A percentile compares a stretch with the other conserved stretches of the same genome.
phyloP scores from a whole-genome alignment of 2,113 vertebrate species.

The Anarrhichthys ocellatus region DNA sequence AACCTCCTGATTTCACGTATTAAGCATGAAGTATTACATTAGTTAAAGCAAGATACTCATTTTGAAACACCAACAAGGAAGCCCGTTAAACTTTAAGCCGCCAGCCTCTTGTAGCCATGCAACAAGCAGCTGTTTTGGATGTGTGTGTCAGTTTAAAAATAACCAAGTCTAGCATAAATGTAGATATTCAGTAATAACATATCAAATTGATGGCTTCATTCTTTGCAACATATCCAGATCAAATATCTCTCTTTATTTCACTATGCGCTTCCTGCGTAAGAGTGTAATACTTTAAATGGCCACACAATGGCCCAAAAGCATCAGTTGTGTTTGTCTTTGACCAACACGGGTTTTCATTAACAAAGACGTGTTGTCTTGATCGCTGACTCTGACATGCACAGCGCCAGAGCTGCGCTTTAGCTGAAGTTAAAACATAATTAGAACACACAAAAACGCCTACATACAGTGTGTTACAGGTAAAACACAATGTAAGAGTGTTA shows the following conservation, averaged over 20 bases:
- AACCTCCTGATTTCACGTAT: neutral
- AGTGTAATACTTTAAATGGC: neutral
- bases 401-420: neutral
- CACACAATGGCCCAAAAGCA: neutral
- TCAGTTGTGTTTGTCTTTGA: conserved; percentile 6
- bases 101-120: neutral
- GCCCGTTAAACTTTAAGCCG: neutral
- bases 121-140: neutral
- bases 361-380: neutral
- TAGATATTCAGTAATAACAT: neutral
- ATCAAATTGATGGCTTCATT: neutral
- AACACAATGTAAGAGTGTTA: neutral
- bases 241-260: neutral
- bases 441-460: neutral
- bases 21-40: neutral
- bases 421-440: neutral
- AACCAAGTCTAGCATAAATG: neutral
- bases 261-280: too few relatives aligned
- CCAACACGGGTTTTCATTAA: conserved; percentile 1
- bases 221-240: neutral
- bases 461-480: neutral
- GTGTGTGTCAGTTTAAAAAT: neutral
- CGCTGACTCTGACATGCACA: neutral
- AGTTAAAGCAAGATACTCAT: neutral
- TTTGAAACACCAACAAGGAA: neutral